A percentile compares a stretch with the other conserved stretches of the same genome.
Evolutionary conservation across 2,113 vertebrate species (phyloP).

Genomic region (Sinosuthora webbiana): DNA sequence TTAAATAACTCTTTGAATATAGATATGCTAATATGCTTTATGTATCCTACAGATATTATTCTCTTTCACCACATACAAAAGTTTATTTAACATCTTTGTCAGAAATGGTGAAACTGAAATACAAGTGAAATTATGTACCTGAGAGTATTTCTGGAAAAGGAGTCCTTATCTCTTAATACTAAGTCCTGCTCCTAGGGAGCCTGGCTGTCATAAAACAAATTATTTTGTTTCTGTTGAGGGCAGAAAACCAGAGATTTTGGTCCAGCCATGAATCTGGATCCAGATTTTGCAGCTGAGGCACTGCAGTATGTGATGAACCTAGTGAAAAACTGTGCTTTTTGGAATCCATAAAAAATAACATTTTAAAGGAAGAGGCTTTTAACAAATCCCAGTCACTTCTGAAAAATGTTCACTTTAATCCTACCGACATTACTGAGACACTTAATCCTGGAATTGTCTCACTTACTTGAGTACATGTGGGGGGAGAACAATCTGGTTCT

Average conservation of each 20-base stretch:
- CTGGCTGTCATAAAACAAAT: neutral
- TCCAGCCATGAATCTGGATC: neutral
- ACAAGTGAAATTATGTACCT: neutral
- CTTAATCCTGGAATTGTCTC: slow-evolving; percentile 48
- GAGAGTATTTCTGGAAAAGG: neutral
- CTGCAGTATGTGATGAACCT: neutral
- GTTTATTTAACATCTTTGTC: neutral
- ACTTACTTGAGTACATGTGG: neutral
- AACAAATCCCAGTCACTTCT: slow-evolving; percentile 44
- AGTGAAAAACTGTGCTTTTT: neutral
- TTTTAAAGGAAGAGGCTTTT: slow-evolving; percentile 19
- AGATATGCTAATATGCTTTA: neutral
- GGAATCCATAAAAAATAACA: neutral
- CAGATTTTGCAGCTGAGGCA: neutral
- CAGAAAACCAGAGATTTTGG: neutral
- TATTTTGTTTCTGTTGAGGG: neutral
- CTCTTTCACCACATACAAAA: neutral
- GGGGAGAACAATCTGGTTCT: slow-evolving; percentile 11
- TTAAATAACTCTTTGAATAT: neutral
- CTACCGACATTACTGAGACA: slow-evolving; percentile 4
- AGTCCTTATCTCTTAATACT: neutral
- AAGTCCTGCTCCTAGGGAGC: neutral
- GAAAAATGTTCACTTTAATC: neutral
- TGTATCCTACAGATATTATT: neutral
- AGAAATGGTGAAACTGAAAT: neutral